phyloP scores from a whole-genome alignment of 2,888 invertebrate species.

The Shargacucullia verbasci region DNA sequence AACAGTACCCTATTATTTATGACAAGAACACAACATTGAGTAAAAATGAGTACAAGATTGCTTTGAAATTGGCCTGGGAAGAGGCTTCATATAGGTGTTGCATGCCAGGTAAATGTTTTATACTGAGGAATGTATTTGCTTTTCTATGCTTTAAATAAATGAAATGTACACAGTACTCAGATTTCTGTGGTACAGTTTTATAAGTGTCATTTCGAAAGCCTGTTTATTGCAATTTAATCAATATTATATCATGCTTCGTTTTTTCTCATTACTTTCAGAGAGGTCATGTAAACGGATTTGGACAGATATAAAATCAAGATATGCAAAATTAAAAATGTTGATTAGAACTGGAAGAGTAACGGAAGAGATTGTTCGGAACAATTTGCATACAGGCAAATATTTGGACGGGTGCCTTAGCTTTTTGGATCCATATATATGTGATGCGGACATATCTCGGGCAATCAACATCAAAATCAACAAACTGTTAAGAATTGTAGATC shows the following conservation, averaged over 20 bases:
- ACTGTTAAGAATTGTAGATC: conserved; percentile 3
- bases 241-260: neutral
- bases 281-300: neutral
- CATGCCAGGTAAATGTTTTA: neutral
- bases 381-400: conserved; percentile 10
- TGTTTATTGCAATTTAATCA: too few relatives aligned
- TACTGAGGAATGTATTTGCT: neutral
- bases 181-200: too few relatives aligned
- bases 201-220: too few relatives aligned
- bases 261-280: conserved; percentile 16
- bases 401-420: conserved; percentile 25
- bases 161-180: too few relatives aligned
- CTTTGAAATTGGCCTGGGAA: neutral
- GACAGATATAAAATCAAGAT: conserved; percentile 3
- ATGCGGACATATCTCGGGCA: neutral
- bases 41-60: neutral
- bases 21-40: neutral
- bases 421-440: conserved; percentile 14
- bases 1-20: conserved; percentile 10
- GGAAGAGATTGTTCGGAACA: neutral
- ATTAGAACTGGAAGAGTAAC: conserved; percentile 17
- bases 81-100: neutral
- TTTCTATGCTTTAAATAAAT: too few relatives aligned
- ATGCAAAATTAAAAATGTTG: conserved; percentile 22
- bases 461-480: conserved; percentile 17